Percentiles rank a stretch among this genome's conserved stretches.
These are phyloP conservation scores for Pollimyrus isidori DNA, from an alignment of 2,113 vertebrate species.

Conservation along the genomic window DNA sequence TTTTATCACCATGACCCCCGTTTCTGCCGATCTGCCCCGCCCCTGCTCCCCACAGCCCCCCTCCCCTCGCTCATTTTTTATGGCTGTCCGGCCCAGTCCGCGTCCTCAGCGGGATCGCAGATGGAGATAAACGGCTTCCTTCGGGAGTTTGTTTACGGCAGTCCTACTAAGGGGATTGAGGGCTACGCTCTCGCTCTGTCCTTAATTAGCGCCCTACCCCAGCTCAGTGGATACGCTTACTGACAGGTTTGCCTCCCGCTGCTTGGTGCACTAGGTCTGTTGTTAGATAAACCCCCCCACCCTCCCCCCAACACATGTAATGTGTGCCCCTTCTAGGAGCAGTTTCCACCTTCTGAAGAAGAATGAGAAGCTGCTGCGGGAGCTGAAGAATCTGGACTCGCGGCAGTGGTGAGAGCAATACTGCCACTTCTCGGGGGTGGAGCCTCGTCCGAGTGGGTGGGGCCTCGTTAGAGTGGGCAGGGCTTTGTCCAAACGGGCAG, in stretches of 20 bases:
- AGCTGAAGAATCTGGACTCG: conserved; percentile 95
- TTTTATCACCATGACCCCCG: background rate
- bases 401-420: conserved; percentile 78
- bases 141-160: background rate
- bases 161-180: background rate
- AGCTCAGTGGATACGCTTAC: background rate
- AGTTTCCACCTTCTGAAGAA: conserved; percentile 96
- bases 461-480: background rate
- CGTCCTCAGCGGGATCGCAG: background rate
- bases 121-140: conserved; percentile 3
- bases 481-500: background rate
- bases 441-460: background rate
- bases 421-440: background rate
- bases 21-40: background rate
- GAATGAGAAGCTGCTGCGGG: conserved; percentile 94
- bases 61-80: conserved; percentile 21
- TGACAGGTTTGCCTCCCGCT: background rate
- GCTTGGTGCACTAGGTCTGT: background rate
- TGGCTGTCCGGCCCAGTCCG: background rate
- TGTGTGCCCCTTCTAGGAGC: conserved; percentile 59
- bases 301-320: background rate
- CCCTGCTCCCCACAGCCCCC: background rate
- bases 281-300: background rate
- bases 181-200: background rate
- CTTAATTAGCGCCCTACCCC: background rate